Percentiles rank a stretch among this genome's conserved stretches.
phyloP scores from a whole-genome alignment of 2,113 vertebrate genomes.

The Xyrauchen texanus region DNA sequence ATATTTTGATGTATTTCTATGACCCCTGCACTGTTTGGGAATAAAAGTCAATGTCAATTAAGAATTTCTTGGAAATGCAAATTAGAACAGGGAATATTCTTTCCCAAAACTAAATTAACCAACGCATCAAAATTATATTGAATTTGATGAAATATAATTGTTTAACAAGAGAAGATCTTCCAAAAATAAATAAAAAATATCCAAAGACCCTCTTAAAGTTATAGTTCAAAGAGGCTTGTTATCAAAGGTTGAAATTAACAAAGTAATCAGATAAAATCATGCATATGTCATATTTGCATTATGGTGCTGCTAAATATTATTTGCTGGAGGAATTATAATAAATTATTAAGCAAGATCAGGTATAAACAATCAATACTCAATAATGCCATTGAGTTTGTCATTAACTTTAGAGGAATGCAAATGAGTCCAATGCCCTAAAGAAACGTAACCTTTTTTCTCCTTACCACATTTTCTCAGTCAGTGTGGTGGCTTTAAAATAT shows the following conservation, averaged over 20 bases:
- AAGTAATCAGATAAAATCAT: too few species aligned
- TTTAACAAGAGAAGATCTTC: background rate
- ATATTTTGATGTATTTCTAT: slow-evolving; percentile 1
- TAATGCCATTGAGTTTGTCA: slow-evolving; percentile 6
- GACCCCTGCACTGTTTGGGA: slow-evolving; percentile 35
- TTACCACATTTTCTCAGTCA: slow-evolving; percentile 51
- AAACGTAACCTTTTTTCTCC: slow-evolving; percentile 6
- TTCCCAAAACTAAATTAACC: slow-evolving; percentile 65
- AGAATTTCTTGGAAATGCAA: slow-evolving; percentile 69
- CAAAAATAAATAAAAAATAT: too few species aligned
- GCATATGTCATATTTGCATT: too few species aligned
- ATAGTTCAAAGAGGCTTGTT: too few species aligned
- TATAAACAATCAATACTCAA: background rate
- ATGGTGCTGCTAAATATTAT: too few species aligned
- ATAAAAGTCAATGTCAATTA: slow-evolving; percentile 68
- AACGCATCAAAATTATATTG: slow-evolving; percentile 58
- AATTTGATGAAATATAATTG: slow-evolving; percentile 49
- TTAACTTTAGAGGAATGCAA: background rate
- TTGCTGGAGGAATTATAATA: background rate
- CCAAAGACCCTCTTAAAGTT: too few species aligned
- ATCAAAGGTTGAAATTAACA: too few species aligned
- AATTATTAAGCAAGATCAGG: background rate
- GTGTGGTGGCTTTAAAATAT: slow-evolving; percentile 59
- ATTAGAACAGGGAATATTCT: slow-evolving; percentile 70
- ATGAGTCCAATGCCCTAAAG: slow-evolving; percentile 5